Percentiles rank a stretch among this genome's conserved stretches.
Evolutionary conservation across 2,888 invertebrate genomes (phyloP).

Genomic region (Callyntrura guangdongensis): DNA sequence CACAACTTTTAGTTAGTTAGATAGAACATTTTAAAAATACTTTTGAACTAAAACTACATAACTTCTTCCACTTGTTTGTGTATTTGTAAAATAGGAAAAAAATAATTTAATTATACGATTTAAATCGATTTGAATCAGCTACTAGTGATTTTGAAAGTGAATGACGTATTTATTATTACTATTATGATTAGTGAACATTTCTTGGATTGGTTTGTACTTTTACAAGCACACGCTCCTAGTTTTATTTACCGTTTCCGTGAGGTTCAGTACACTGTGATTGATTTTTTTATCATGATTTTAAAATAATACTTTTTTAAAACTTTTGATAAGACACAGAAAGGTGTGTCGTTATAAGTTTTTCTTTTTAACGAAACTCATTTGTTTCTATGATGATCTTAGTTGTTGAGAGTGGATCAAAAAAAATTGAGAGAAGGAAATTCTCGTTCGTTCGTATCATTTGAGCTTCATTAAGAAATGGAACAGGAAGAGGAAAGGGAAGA

Average conservation of each 20-base stretch:
- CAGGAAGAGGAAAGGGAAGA: conserved; percentile 75
- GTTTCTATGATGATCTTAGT: conserved; percentile 69
- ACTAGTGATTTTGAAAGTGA: conserved; percentile 22
- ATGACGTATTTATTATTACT: conserved; percentile 18
- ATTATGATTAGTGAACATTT: neutral
- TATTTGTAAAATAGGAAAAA: conserved; percentile 27
- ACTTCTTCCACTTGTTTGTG: conserved; percentile 32
- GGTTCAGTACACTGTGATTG: conserved; percentile 11
- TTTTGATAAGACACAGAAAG: neutral
- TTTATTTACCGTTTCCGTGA: conserved; percentile 6
- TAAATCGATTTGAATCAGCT: neutral
- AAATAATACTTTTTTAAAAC: neutral
- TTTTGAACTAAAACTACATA: conserved; percentile 17
- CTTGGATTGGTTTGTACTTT: conserved; percentile 24
- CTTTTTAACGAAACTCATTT: conserved; percentile 53
- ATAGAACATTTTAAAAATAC: conserved; percentile 15
- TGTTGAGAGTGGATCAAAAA: conserved; percentile 76
- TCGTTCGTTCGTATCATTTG: conserved; percentile 75
- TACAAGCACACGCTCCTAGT: neutral
- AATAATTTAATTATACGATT: neutral
- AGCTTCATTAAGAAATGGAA: conserved; percentile 71
- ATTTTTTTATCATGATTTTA: conserved; percentile 1
- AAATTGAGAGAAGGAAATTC: conserved; percentile 67
- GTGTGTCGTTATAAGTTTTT: conserved; percentile 14
- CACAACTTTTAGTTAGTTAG: conserved; percentile 29